These are phyloP conservation scores for Drosophila watanabei DNA, from an alignment of 1,140 invertebrate genomes.

Conservation along the genomic window DNA sequence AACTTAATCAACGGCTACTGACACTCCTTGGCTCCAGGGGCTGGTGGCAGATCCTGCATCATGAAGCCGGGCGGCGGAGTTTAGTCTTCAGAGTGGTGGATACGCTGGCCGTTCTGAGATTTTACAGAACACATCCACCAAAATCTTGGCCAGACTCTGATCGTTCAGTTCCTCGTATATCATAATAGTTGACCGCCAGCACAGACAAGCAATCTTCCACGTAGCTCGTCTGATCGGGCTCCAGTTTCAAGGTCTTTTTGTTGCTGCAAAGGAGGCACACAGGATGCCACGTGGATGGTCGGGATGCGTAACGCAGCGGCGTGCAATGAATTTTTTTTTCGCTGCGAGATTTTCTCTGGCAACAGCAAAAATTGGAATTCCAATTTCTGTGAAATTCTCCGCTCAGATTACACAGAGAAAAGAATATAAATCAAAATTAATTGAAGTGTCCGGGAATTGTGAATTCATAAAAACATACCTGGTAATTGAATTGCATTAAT, in stretches of 20 bases:
- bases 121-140: background rate
- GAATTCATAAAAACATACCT: background rate
- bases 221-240: constrained; percentile 26
- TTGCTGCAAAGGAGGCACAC: constrained; percentile 9
- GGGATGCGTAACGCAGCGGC: background rate
- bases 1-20: constrained; percentile 26
- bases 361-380: constrained; percentile 43
- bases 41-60: constrained; percentile 32
- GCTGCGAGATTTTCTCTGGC: constrained; percentile 6
- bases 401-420: constrained; percentile 15
- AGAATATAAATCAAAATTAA: background rate
- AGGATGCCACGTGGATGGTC: constrained; percentile 3
- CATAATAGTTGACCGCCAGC: too few relatives aligned
- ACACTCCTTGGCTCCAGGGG: constrained; percentile 9
- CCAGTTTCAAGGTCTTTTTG: constrained; percentile 14
- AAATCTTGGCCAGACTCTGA: constrained; percentile 7
- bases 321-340: background rate
- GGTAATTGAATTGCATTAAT: background rate
- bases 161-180: background rate
- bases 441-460: background rate
- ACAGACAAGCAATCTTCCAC: too few relatives aligned
- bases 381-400: constrained; percentile 12
- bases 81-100: constrained; percentile 18
- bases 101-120: constrained; percentile 6
- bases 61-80: constrained; percentile 28